Evolutionary conservation across 2,113 vertebrate species (phyloP).

Genomic region (Grammomys surdaster): DNA sequence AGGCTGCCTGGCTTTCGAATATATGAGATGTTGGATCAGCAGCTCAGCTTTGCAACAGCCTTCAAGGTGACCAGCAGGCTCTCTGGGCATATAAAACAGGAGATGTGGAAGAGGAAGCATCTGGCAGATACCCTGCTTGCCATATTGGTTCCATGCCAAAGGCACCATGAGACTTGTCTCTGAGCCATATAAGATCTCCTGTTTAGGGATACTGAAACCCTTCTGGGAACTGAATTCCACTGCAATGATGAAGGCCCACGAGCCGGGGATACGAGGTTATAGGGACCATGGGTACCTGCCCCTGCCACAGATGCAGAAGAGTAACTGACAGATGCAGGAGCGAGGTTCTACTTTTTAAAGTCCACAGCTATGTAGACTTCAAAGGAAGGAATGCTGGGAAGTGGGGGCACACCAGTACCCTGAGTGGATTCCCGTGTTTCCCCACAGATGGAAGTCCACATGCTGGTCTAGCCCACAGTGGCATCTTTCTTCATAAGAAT

Average conservation of each 20-base stretch:
- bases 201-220: neutral
- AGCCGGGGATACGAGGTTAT: fast-evolving
- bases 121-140: neutral
- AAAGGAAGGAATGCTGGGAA: slow-evolving; percentile 49
- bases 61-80: neutral
- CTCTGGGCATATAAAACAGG: neutral
- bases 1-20: too few species aligned
- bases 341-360: slow-evolving; percentile 70
- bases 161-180: neutral
- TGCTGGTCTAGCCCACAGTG: neutral
- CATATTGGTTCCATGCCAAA: neutral
- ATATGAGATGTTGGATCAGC: fast-evolving
- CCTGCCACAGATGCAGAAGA: neutral
- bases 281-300: fast-evolving
- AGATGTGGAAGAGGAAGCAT: neutral
- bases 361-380: slow-evolving; percentile 76
- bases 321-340: neutral
- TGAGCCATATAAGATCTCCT: neutral
- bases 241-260: fast-evolving
- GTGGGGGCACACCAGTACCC: slow-evolving; percentile 56
- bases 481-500: slow-evolving; percentile 70
- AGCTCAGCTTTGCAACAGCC: neutral
- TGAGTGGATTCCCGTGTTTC: slow-evolving; percentile 70
- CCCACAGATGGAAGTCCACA: slow-evolving; percentile 59
- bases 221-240: neutral